phyloP scores from a whole-genome alignment of 2,113 vertebrate genomes.

The Malurus cyaneus region DNA sequence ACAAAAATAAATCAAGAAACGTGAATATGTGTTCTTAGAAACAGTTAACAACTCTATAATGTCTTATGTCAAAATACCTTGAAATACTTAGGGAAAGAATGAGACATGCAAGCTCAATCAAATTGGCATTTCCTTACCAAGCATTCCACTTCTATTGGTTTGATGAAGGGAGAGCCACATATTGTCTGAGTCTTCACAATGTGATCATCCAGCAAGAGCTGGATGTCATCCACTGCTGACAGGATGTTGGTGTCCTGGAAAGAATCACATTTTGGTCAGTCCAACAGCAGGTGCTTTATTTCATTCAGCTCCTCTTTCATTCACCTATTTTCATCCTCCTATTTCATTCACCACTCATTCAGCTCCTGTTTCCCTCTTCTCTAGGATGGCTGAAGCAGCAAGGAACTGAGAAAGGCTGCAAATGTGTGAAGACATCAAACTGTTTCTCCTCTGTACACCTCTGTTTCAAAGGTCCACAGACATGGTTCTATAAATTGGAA shows the following conservation, averaged over 20 bases:
- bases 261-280: neutral
- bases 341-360: neutral
- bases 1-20: neutral
- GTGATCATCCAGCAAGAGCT: constrained; percentile 89
- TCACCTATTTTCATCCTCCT: too few species aligned
- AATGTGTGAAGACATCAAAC: neutral
- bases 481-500: neutral
- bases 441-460: neutral
- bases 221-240: constrained; percentile 88
- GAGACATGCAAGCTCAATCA: neutral
- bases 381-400: neutral
- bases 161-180: constrained; percentile 88
- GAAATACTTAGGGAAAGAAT: neutral
- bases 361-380: neutral
- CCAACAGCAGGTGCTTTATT: neutral
- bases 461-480: neutral
- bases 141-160: constrained; percentile 86
- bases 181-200: constrained; percentile 91
- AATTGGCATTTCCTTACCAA: constrained; percentile 75
- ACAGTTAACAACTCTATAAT: neutral
- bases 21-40: neutral
- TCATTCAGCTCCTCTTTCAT: neutral
- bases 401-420: neutral
- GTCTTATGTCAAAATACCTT: neutral
- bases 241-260: constrained; percentile 83